Base-by-base conservation (phyloP, 2,888 invertebrate genomes). In the Scaptomyza flava region DNA sequence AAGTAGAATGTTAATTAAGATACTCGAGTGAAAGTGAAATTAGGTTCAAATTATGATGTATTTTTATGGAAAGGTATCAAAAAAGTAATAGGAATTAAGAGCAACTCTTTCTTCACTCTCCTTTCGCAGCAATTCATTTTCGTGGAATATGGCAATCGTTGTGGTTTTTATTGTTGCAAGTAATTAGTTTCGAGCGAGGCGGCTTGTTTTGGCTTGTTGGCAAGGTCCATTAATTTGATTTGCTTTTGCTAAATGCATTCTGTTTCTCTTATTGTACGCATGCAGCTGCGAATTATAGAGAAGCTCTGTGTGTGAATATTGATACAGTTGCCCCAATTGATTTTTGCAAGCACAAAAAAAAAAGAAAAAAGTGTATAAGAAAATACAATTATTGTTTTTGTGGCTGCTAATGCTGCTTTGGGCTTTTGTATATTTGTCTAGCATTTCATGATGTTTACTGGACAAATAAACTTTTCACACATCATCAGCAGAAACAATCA, bases 381-480 rank as follows among this genome's bases (percentile, higher is more conserved):
- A 48, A 12, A 46, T 46, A 31, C 23, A 43, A 52, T 56, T 56
- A 42, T 43, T 52, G 45, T 30, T 53, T 38, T 23, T 53, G 47
- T 41, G 27, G 41, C 5, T 47, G 56, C n/a, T 53, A 11, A 47
- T 9, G 50, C 30, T 50, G 30, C 20, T 34, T 57, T 45, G 31
- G 17, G 59, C 43, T 41, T 43, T 65, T 81, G 84, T 75, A 58
- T 84, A 76, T 84, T 81, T 82, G 81, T 62, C 65, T 76, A 84
- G 70, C 87, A 78, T 81, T 87, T 87, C 73, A 76, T 79, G 68
- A 66, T 82, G 87, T 87, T 82, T 82, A 82, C 85, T 77, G 62
- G 60, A 43, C 84, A 81, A 81, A 87, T 87, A 87, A 87, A 87
- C 87, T 81, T 87, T 82, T 82, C 82, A 87, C 87, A 84, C 82